Evolutionary conservation across 2,113 vertebrate genomes (phyloP).

Genomic region (Casuarius casuarius): DNA sequence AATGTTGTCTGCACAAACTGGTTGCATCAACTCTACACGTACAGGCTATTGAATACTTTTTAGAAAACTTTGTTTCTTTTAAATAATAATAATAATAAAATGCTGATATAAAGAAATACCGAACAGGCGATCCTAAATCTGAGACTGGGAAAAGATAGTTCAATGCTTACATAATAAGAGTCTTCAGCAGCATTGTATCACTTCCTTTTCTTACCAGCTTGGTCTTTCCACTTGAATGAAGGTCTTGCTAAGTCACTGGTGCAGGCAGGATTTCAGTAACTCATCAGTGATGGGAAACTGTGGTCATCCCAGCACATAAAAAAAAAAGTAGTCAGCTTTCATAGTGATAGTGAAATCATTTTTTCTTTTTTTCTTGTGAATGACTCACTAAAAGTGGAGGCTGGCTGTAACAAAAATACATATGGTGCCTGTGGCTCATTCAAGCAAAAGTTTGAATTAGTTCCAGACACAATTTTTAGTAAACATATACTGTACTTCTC

Average conservation of each 20-base stretch:
- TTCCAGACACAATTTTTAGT: not conserved
- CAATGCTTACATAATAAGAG: no score
- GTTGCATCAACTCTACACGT: not conserved
- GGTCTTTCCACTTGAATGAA: not conserved
- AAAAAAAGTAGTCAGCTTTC: not conserved
- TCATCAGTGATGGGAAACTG: not conserved
- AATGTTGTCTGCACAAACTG: not conserved
- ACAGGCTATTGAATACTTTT: not conserved
- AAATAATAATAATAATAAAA: not conserved
- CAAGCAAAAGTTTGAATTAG: conserved; percentile 48
- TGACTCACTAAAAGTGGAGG: conserved; percentile 54
- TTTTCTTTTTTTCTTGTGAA: not conserved
- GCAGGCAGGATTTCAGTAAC: conserved; percentile 6
- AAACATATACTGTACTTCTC: not conserved
- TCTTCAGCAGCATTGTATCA: not conserved
- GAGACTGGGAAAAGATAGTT: not conserved
- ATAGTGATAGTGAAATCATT: conserved; percentile 5
- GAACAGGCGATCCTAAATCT: not conserved
- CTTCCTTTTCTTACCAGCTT: not conserved
- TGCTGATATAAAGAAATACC: not conserved
- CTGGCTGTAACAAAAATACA: conserved; percentile 63
- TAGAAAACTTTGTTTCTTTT: not conserved
- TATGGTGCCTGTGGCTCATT: conserved; percentile 51
- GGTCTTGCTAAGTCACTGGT: not conserved
- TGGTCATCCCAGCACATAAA: not conserved